Base-by-base conservation (phyloP, 2,797 vertebrate genomes). In the Parotocinclus haroldoi region DNA sequence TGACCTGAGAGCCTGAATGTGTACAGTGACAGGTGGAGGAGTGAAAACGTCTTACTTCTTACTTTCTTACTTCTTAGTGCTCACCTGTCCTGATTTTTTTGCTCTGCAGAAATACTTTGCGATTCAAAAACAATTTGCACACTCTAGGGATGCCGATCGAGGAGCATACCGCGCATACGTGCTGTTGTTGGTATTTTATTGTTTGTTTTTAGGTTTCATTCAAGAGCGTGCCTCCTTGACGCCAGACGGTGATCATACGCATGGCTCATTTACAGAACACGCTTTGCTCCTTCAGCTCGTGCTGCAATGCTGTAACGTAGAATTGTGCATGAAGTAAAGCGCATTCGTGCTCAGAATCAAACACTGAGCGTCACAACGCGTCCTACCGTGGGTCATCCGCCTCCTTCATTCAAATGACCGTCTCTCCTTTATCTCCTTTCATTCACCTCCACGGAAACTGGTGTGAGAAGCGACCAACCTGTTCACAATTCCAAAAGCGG, bases 11-110 rank as follows among this genome's bases (percentile, higher is more conserved):
- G 58, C 46, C 10, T 11, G 19, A 65, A 9, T 19, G 59, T 0
- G 38, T 72, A 66, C 74, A 73, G 76, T 72, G 74, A 70, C 61
- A 13, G 12, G 59, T 6, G 17, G 39, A 40, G 59, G 12, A 58
- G 60, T 60, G 69, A 38, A 27, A 57, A 27, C 68, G n/a, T n/a
- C n/a, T n/a, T n/a, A n/a, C n/a, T n/a, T n/a, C n/a, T n/a, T n/a
- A n/a, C n/a, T n/a, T n/a, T n/a, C n/a, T n/a, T n/a, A n/a, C n/a
- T 36, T n/a, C n/a, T 63, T 52, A 18, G 39, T 17, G 45, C 9
- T 46, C 10, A 3, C 10, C 45, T n/a, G 10, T 46, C 45, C 12
- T 11, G 10, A 4, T n/a, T 11, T 64, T 54, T 67, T 81, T 84
- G 80, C 78, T 74, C 40, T n/a, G n/a, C n/a, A n/a, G n/a, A n/a